Evolutionary conservation across 2,888 invertebrate genomes (phyloP).

Genomic region (Agrochola lychnidis): DNA sequence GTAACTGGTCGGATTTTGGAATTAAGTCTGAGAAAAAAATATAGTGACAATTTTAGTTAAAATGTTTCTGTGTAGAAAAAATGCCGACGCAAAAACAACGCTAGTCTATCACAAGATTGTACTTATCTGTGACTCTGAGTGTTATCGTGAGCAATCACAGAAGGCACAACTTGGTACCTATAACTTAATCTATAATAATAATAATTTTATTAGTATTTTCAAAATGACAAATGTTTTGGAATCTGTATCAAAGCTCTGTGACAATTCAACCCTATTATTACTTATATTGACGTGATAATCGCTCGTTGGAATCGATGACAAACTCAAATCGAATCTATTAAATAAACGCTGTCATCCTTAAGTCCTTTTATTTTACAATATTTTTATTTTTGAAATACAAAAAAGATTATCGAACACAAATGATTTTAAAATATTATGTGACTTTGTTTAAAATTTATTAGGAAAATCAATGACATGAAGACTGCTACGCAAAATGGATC

Average conservation of each 20-base stretch:
- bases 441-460: neutral
- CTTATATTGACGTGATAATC: neutral
- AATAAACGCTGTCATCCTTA: neutral
- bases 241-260: neutral
- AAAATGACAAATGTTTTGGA: neutral
- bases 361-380: neutral
- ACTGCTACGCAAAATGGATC: neutral
- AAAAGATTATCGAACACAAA: neutral
- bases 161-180: no score
- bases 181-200: no score
- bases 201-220: neutral
- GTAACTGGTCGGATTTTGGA: constrained; percentile 20
- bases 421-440: neutral
- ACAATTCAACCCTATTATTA: neutral
- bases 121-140: no score
- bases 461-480: neutral
- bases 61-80: no score
- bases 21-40: no score
- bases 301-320: neutral
- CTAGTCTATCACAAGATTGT: no score
- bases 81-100: no score
- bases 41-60: no score
- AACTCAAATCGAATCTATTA: neutral
- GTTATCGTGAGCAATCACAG: no score
- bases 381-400: neutral